These are phyloP conservation scores for Catharus minimus DNA, from an alignment of 2,113 vertebrate genomes.

Conservation along the genomic window DNA sequence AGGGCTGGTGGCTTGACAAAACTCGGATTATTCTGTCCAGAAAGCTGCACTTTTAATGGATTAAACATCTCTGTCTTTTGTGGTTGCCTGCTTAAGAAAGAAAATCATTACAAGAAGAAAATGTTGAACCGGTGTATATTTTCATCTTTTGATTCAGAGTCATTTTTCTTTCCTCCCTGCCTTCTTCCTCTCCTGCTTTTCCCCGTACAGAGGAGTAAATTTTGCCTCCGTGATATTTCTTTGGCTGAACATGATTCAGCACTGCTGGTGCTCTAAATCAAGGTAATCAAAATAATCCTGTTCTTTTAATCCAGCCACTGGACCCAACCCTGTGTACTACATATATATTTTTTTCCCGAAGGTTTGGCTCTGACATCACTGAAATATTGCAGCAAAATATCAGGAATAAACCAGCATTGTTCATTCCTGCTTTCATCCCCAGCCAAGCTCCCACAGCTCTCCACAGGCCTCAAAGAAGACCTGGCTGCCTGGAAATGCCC, in stretches of 20 bases:
- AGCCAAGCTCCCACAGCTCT: conserved; percentile 41
- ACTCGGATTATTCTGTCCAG: conserved; percentile 19
- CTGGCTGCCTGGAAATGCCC: neutral
- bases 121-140: neutral
- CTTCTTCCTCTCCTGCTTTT: neutral
- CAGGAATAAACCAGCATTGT: conserved; percentile 41
- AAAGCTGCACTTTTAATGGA: conserved; percentile 34
- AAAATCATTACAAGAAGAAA: conserved; percentile 8
- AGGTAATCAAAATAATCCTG: conserved; percentile 49
- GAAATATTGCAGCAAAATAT: conserved; percentile 22
- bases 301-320: conserved; percentile 31
- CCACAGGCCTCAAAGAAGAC: neutral
- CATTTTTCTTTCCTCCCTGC: conserved; percentile 32
- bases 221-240: conserved; percentile 37
- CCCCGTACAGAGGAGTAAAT: conserved; percentile 32
- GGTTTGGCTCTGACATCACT: conserved; percentile 47
- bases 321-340: neutral
- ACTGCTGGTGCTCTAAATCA: neutral
- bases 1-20: conserved; percentile 13
- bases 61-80: conserved; percentile 56
- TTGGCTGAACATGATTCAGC: conserved; percentile 56
- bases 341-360: neutral
- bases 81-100: conserved; percentile 15
- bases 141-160: conserved; percentile 8
- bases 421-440: conserved; percentile 16